These are phyloP conservation scores for Schizopygopsis malacanthus DNA, from an alignment of 2,797 vertebrate species.

Conservation along the genomic window DNA sequence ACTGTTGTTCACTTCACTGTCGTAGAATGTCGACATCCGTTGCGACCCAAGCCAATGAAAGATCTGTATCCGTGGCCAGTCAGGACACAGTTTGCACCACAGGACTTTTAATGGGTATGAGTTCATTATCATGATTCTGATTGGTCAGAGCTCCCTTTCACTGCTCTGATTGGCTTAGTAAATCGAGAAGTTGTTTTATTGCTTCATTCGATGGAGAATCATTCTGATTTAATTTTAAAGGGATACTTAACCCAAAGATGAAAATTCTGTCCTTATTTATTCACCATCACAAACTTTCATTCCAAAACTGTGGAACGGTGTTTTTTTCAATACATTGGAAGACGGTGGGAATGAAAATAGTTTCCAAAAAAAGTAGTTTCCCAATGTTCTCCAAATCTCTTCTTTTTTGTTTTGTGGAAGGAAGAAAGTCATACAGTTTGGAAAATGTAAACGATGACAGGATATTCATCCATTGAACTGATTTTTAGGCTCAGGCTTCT, in stretches of 20 bases:
- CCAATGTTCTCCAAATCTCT: background rate
- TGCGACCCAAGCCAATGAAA: slow-evolving; percentile 61
- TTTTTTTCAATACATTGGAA: background rate
- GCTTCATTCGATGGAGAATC: background rate
- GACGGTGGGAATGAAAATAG: background rate
- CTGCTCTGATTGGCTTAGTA: background rate
- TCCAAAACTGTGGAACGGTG: background rate
- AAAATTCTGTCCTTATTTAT: background rate
- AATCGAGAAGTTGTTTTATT: background rate
- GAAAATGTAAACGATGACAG: background rate
- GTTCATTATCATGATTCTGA: slow-evolving; percentile 69
- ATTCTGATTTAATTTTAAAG: background rate
- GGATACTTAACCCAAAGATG: background rate
- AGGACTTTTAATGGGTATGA: slow-evolving; percentile 75
- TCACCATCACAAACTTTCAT: background rate
- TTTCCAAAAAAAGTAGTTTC: background rate
- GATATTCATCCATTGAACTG: background rate
- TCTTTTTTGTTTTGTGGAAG: background rate
- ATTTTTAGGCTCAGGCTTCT: background rate
- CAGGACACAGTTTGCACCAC: slow-evolving; percentile 71
- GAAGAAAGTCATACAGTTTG: background rate
- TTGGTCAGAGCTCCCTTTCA: background rate
- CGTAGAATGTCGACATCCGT: background rate
- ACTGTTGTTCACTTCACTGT: background rate
- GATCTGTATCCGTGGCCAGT: slow-evolving; percentile 64